Evolutionary conservation across 2,888 invertebrate species (phyloP).

Genomic region (Andricus quercusramuli): DNA sequence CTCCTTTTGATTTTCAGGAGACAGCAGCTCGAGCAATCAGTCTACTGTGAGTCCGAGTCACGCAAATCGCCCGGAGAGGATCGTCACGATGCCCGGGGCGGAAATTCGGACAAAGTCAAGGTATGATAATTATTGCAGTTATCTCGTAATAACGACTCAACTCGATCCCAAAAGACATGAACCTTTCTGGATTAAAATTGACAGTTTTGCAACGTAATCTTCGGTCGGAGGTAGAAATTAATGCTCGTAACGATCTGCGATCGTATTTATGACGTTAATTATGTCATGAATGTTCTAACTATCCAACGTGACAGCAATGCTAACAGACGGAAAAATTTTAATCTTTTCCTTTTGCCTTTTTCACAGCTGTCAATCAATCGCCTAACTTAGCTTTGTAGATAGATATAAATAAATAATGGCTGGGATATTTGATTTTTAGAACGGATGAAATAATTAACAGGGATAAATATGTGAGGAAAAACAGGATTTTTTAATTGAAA

Average conservation of each 20-base stretch:
- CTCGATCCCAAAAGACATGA: constrained; percentile 40
- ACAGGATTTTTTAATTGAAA: too few relatives aligned
- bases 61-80: constrained; percentile 65
- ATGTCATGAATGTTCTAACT: constrained; percentile 9
- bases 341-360: background rate
- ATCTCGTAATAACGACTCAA: constrained; percentile 15
- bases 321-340: background rate
- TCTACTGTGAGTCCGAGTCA: constrained; percentile 73
- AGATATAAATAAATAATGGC: background rate
- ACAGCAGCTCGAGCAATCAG: constrained; percentile 76
- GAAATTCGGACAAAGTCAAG: constrained; percentile 71
- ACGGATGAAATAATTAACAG: too few relatives aligned
- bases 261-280: constrained; percentile 36
- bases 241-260: constrained; percentile 14
- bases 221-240: constrained; percentile 2
- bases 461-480: too few relatives aligned
- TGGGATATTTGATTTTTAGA: too few relatives aligned
- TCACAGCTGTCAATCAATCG: constrained; percentile 10
- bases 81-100: constrained; percentile 69
- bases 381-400: background rate
- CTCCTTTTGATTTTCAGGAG: constrained; percentile 66
- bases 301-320: background rate
- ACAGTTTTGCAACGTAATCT: constrained; percentile 20
- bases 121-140: constrained; percentile 52
- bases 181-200: constrained; percentile 36